Evolutionary conservation across 2,113 vertebrate species (phyloP), one percentile per base, ranked within the genome.

Genomic region (Etheostoma cragini): DNA sequence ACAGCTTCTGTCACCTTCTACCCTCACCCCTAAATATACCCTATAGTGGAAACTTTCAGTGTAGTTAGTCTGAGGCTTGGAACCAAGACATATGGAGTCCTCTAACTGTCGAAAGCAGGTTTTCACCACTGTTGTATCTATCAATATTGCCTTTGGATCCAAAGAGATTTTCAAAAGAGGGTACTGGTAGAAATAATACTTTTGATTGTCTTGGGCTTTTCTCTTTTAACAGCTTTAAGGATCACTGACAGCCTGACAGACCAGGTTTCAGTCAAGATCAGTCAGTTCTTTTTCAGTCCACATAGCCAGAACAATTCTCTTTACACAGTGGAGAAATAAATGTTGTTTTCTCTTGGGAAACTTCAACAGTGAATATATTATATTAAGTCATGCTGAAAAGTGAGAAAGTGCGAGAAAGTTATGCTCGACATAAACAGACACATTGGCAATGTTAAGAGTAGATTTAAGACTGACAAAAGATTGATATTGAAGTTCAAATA

Each of bases 161-260:
- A 81, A 78, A 67, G 66, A 78, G 56, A 68, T 79, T 75, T 87
- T 70, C 54, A 61, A 85, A 84, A 73, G 68, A 78, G 62, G 82
- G 77, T 53, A 65, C 13, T 3, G 66, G 76, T 61, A 60, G 70
- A 66, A 76, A 58, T 72, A 79, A 67, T 79, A 75, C 49, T 70
- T 82, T 75, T 80, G 68, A 87, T 87, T 81, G 82, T 84, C 70
- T 80, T 78, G 69, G 49, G 53, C 38, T 79, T 71, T 71, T 82
- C 81, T 84, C 54, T 86, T 87, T 81, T 68, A 80, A 68, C 63
- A 62, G 69, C 77, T 87, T 62, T 76, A 75, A 88, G 77, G 71
- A 86, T 85, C 56, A 7, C 72, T 83, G 88, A 90, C 78, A 89
- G 85, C 15, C 86, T 83, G 88, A 89, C 86, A 91, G 76, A 89